A percentile compares a stretch with the other conserved stretches of the same genome.
These are phyloP conservation scores for Stenoptilia bipunctidactyla DNA, from an alignment of 2,888 invertebrate genomes.

Conservation along the genomic window DNA sequence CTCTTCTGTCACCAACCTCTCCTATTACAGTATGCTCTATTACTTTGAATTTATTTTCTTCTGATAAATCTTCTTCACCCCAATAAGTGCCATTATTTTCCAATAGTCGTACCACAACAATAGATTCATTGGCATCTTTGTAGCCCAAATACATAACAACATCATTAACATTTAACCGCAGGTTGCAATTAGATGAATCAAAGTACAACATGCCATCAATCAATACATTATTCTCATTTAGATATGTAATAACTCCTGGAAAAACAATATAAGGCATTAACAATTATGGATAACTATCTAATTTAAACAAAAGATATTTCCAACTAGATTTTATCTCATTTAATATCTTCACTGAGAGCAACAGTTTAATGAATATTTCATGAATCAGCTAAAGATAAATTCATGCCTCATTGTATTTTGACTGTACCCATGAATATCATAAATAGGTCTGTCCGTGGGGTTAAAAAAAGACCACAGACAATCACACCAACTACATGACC, in stretches of 20 bases:
- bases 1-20: constrained; percentile 35
- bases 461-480: too few relatives aligned
- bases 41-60: constrained; percentile 33
- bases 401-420: too few relatives aligned
- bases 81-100: constrained; percentile 62
- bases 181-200: constrained; percentile 38
- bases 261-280: too few relatives aligned
- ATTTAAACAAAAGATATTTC: too few relatives aligned
- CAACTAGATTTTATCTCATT: too few relatives aligned
- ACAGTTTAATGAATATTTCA: too few relatives aligned
- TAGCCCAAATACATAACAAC: constrained; percentile 70
- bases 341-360: too few relatives aligned
- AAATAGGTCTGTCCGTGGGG: too few relatives aligned
- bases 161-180: constrained; percentile 58
- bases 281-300: too few relatives aligned
- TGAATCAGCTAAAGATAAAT: too few relatives aligned
- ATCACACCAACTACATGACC: too few relatives aligned
- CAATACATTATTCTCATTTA: constrained; percentile 54
- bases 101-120: constrained; percentile 71
- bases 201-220: constrained; percentile 74
- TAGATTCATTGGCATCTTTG: constrained; percentile 44
- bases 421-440: too few relatives aligned
- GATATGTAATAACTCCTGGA: constrained; percentile 72
- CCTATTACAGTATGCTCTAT: constrained; percentile 47
- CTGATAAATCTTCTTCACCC: constrained; percentile 48